phyloP scores from a whole-genome alignment of 2,888 invertebrate species.

The Caenorhabditis auriculariae region DNA sequence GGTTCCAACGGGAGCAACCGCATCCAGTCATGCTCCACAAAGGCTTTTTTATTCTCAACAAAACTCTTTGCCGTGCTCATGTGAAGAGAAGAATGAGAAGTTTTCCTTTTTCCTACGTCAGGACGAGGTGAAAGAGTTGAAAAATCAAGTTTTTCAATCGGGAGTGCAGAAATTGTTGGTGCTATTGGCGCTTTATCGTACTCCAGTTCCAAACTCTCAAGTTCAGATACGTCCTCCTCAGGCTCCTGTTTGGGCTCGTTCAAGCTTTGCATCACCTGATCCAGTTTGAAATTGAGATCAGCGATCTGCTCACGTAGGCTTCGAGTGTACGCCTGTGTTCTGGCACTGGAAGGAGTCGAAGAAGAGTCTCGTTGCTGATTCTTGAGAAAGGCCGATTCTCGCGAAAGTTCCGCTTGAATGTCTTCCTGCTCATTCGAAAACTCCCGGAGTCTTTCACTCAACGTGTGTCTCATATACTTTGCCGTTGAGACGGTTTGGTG shows the following conservation, averaged over 20 bases:
- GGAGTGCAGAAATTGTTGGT: not conserved
- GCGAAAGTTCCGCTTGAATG: constrained; percentile 9
- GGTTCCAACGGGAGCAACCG: constrained; percentile 9
- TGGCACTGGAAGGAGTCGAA: not conserved
- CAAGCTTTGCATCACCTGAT: constrained; percentile 9
- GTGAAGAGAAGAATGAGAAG: too few relatives aligned
- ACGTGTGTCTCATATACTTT: not conserved
- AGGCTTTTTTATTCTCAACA: not conserved
- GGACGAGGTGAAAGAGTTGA: not conserved
- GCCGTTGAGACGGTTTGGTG: too few relatives aligned
- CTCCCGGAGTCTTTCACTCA: constrained; percentile 8
- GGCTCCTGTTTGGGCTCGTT: not conserved
- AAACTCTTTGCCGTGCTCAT: not conserved
- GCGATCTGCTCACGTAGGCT: constrained; percentile 2
- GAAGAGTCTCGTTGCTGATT: not conserved
- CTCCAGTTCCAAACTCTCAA: constrained; percentile 9
- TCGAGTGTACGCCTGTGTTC: not conserved
- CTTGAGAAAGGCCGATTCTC: constrained; percentile 18
- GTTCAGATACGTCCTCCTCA: constrained; percentile 1
- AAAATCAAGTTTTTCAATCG: constrained; percentile 24
- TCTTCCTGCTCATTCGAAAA: constrained; percentile 16
- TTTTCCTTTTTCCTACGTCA: not conserved
- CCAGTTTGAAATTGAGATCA: constrained; percentile 13
- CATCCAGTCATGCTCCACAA: constrained; percentile 16
- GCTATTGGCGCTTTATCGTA: constrained; percentile 13